These are phyloP conservation scores for Pandion haliaetus DNA, from an alignment of 2,113 vertebrate species.

Conservation along the genomic window DNA sequence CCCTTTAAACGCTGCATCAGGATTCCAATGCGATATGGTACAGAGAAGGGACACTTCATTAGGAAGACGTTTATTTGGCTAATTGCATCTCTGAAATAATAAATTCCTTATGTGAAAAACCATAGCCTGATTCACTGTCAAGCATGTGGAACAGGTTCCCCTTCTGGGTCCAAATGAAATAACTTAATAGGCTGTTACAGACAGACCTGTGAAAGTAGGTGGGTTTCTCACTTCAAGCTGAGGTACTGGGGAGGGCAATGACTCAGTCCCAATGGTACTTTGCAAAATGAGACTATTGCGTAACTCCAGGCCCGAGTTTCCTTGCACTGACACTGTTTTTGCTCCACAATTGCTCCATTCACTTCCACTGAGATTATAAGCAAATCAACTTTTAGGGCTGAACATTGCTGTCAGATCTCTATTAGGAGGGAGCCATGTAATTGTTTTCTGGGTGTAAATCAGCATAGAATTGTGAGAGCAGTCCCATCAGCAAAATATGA, in stretches of 20 bases:
- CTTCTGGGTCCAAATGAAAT: background rate
- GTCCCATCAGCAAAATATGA: background rate
- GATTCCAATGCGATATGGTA: background rate
- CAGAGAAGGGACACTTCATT: background rate
- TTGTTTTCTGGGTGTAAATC: background rate
- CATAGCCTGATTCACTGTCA: background rate
- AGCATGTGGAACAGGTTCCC: background rate
- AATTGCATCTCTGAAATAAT: constrained; percentile 4
- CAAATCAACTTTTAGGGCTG: background rate
- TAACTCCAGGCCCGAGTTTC: background rate
- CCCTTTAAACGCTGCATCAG: background rate
- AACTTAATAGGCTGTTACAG: background rate
- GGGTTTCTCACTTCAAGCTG: background rate
- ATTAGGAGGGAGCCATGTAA: background rate
- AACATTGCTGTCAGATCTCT: background rate
- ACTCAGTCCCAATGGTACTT: background rate
- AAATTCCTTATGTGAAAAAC: background rate
- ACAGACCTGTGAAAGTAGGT: background rate
- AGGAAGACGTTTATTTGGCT: background rate
- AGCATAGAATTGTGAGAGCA: background rate
- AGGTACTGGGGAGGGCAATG: background rate
- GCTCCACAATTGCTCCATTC: background rate
- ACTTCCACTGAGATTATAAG: background rate
- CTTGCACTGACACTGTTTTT: background rate
- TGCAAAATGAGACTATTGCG: background rate